Evolutionary conservation across 35 echinoderm and acorn worm genomes (phyloP), one percentile per base, ranked within the genome.

Genomic region (Holothuria glaberrima): DNA sequence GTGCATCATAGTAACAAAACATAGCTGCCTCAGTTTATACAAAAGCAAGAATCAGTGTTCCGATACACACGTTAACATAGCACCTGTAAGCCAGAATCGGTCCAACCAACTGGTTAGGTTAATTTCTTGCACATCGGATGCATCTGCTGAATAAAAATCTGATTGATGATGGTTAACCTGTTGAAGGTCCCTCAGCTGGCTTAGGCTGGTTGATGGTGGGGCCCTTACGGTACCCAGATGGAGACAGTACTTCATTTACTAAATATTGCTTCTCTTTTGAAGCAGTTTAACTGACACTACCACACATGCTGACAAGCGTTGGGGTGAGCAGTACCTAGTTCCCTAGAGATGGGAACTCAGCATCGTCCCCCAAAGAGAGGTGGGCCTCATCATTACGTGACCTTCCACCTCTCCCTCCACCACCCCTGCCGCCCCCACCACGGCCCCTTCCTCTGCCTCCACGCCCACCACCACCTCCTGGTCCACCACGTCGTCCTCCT

Each of bases 261-360:
- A 84, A 84, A 84, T 36, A 61, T 19, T 84, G 33, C 80, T 84
- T 61, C 57, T 82, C 50, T 82, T n/a, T 19, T 78, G 74, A 78
- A 78, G 74, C 74, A 48, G 38, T 78, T 41, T 32, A 84, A 84
- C 57, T 84, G 26, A 59, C 57, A 20, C 54, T 60, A 63, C 33
- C 26, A 61, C 80, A 31, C n/a, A 18, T 84, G 80, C 66, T 33
- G 7, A 33, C 66, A 20, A 69, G 66, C 34, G 27, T 31, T 17
- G 45, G 59, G 54, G 57, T 21, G 66, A 61, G 54, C 57, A 63
- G 22, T 61, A 84, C 10, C 54, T 84, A 61, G 36, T 88, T 81
- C 30, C 88, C 71, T 26, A 94, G 87, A 50, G 93, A 90, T 27
- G 93, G 96, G 88, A 98, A 98, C 27, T 98, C 92, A 33, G 94